Evolutionary conservation across 1,140 invertebrate species (phyloP), one percentile per base, ranked within the genome.

Genomic region (Dinothrombium tinctorium): DNA sequence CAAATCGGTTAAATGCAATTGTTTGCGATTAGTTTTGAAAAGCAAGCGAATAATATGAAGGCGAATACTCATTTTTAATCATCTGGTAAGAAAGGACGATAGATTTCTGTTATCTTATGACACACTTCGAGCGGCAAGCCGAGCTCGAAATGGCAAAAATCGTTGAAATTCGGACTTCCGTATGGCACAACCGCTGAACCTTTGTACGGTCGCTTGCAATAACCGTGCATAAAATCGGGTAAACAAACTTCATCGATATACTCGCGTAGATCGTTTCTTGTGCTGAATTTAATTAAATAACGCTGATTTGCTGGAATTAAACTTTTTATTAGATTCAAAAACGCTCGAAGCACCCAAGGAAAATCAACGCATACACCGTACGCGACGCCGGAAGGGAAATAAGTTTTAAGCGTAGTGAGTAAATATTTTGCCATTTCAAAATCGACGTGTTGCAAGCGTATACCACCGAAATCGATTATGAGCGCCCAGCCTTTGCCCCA

Each of bases 111-210:
- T 4, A 36, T 17, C 20, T 36, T 36, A 22, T 36, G 19, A 4
- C 19, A 19, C 8, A 22, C 8, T 36, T 19, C 14, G 9, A n/a
- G 15, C 7, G 33, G 17, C 5, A 36, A 6, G n/a, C 20, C 20
- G 12, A 36, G 17, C 7, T 36, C 33, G 20, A n/a, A 23, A 37
- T 8, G 61, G 48, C 26, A 45, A 45, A n/a, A 45, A 22, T 5
- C 57, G 51, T 8, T 56, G 52, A 6, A 74, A 71, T 14, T 25
- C 11, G 37, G 37, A 15, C 37, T 25, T 2, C 24, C 24, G 6
- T 19, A 6, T n/a, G 37, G 37, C 9, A 21, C 37, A 12, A 5
- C n/a, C 2, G 4, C 26, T 4, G 11, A 4, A 19, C 33, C 33
- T 15, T 35, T n/a, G 15, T 35, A 43, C 6, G n/a, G 2, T 6